These are phyloP conservation scores for Gastrophysa polygoni DNA, from an alignment of 2,888 invertebrate genomes.

Conservation along the genomic window DNA sequence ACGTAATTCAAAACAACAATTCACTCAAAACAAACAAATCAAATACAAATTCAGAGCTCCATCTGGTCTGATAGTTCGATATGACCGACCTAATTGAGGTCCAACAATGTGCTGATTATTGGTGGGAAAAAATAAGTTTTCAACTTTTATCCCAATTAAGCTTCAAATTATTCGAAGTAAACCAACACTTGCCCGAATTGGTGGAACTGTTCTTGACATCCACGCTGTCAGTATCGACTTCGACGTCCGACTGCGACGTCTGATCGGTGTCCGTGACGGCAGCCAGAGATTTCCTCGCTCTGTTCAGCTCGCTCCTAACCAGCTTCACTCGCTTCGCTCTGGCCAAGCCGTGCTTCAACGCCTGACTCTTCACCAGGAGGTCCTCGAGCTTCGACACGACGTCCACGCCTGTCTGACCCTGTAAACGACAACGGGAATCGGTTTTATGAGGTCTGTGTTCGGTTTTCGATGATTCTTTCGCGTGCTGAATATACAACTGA, in stretches of 20 bases:
- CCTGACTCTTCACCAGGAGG: constrained; percentile 66
- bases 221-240: constrained; percentile 30
- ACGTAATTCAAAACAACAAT: no score
- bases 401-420: constrained; percentile 55
- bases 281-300: constrained; percentile 57
- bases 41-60: no score
- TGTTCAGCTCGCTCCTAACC: constrained; percentile 64
- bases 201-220: constrained; percentile 37
- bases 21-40: no score
- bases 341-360: constrained; percentile 65
- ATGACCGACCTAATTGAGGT: no score
- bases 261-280: constrained; percentile 37
- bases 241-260: constrained; percentile 54
- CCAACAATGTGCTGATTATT: no score
- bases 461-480: no score
- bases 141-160: no score
- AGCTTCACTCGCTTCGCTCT: constrained; percentile 65
- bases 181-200: constrained; percentile 26
- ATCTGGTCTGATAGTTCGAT: no score
- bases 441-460: no score
- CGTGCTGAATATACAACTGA: no score
- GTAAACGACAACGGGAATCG: constrained; percentile 22
- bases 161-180: no score
- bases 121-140: no score
- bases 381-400: constrained; percentile 64